Evolutionary conservation across 2,797 vertebrate genomes (phyloP).

Genomic region (Leptatherina wallacei): DNA sequence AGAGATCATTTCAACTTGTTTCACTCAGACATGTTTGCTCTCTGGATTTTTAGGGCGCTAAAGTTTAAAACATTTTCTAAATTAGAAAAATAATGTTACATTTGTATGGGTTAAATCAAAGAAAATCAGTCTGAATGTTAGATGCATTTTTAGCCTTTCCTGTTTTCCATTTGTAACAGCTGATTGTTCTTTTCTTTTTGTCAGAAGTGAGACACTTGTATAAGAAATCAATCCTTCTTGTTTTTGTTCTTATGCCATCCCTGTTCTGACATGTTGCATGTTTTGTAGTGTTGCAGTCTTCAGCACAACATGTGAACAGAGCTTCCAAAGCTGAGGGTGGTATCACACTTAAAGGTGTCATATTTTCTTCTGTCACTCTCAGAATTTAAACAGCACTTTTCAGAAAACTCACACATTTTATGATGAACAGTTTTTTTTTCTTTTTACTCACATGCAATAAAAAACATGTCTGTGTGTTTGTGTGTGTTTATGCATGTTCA

Average conservation of each 20-base stretch:
- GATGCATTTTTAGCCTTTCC: background rate
- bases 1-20: background rate
- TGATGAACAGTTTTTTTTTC: slow-evolving; percentile 14
- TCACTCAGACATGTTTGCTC: background rate
- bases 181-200: background rate
- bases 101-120: background rate
- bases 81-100: background rate
- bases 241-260: background rate
- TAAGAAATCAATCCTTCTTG: background rate
- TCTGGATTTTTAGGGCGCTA: background rate
- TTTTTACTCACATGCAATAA: background rate
- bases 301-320: slow-evolving; percentile 34
- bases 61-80: background rate
- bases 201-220: background rate
- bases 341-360: slow-evolving; percentile 50
- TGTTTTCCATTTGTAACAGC: background rate
- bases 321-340: slow-evolving; percentile 49
- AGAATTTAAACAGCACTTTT: slow-evolving; percentile 25
- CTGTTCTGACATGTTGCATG: slow-evolving; percentile 17
- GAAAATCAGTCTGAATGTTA: background rate
- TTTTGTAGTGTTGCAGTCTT: slow-evolving; percentile 20
- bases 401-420: slow-evolving; percentile 45
- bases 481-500: background rate
- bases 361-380: slow-evolving; percentile 5
- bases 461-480: slow-evolving; percentile 4